Base-by-base conservation (phyloP, 2,113 vertebrate species). In the Lamprotornis superbus region DNA sequence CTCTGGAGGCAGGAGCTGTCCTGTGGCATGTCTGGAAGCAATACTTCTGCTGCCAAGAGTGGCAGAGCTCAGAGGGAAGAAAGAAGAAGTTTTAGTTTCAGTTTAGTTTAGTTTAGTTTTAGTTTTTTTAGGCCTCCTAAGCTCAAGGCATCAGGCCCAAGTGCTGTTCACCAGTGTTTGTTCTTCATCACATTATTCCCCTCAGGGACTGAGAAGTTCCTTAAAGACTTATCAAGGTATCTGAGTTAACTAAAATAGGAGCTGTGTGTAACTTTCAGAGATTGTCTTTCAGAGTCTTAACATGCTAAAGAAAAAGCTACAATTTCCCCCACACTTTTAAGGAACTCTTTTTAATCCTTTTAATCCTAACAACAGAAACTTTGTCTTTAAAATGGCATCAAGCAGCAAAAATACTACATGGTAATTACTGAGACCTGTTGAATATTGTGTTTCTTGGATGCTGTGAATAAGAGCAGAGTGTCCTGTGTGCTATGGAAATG, bases 401-500 rank as follows among this genome's bases (percentile, higher is more conserved):
- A 63, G 24, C 28, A 93, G 56, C 56, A 65, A 74, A 61, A 35
- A 57, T 77, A 68, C 68, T 79, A 12, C 23, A 46, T 3, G 8
- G 18, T 57, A 80, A 40, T 60, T 75, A 74, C 0, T 0, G 85
- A 90, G 40, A 91, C 46, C n/a, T 80, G 25, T 22, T 88, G 79
- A 85, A 49, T 88, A 70, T 77, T 12, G 61, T 33, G 7, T 57
- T 85, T 95, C 39, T 93, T 88, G 83, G 83, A 93, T 76, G 80
- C 35, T 0, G 3, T 87, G 47, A 89, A 67, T 40, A 60, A 77
- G 76, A 86, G 80, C 91, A 94, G 79, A 75, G 60, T 64, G 90
- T 94, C 89, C 89, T 89, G 7, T 67, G 69, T 81, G 71, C 60
- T 69, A 39, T 96, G 73, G 33, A 92, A 95, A 84, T 67, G 80